Evolutionary conservation across 2,797 vertebrate species (phyloP), one percentile per base, ranked within the genome.

Genomic region (Salmo trutta): DNA sequence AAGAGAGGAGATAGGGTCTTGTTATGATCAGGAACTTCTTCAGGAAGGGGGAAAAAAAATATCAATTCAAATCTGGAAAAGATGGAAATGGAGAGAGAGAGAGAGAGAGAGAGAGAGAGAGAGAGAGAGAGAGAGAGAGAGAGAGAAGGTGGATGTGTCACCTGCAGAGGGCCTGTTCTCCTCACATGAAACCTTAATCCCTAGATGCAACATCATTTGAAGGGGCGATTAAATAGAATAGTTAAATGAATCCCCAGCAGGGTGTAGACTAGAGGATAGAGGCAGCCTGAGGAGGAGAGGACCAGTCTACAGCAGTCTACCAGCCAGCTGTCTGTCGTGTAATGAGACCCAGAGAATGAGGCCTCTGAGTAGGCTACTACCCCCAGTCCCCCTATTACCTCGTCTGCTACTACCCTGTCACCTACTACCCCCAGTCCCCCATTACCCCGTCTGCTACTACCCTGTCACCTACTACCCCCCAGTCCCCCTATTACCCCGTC

Each of bases 171-270:
- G 81, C 75, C 53, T 74, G 83, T 75, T 79, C 0, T 74, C 67
- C 84, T 76, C 85, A 77, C 81, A 80, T 76, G 56, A 29, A 81
- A 78, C 86, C 86, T 83, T 84, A 24, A 62, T 21, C 65, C 12
- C 51, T 47, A 51, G 17, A 73, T 12, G 64, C 85, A 87, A 67
- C 81, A 82, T 92, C 89, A 92, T 90, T 90, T 88, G 86, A 88
- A 88, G 87, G 79, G 85, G 87, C 84, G 88, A 91, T 91, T 90
- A 92, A 93, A 91, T 90, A 85, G 92, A 93, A 93, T 93, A 82
- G 88, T 87, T 93, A 92, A 93, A 93, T 93, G 93, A 91, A 83
- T 84, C 88, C 91, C 85, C 92, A 93, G 91, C 91, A 89, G 92
- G 92, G 89, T 84, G 87, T 76, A 64, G 78, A 81, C 41, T n/a